Percentiles rank a stretch among this genome's conserved stretches.
phyloP scores from a whole-genome alignment of 64 coral and sea anemone genomes.

The Dendrophyllia cribrosa region DNA sequence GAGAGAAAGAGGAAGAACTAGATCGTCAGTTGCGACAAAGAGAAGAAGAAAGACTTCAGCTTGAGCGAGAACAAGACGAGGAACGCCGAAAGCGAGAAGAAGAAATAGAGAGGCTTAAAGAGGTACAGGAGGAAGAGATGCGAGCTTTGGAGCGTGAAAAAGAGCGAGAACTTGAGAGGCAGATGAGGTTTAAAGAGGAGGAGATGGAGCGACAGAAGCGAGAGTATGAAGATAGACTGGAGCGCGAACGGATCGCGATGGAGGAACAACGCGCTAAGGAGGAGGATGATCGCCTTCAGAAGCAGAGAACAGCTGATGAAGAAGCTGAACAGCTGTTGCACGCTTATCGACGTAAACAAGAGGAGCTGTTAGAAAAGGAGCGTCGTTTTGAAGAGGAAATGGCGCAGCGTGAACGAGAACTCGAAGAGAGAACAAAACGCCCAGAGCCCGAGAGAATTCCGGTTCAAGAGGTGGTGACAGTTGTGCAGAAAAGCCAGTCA shows the following conservation, averaged over 20 bases:
- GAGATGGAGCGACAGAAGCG: constrained; percentile 36
- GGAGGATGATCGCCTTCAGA: constrained; percentile 59
- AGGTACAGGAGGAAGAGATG: constrained; percentile 42
- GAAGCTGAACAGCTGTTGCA: constrained; percentile 87
- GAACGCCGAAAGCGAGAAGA: constrained; percentile 81
- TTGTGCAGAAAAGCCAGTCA: constrained; percentile 17
- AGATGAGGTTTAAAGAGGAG: constrained; percentile 62
- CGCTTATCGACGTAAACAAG: constrained; percentile 90
- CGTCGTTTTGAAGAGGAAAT: constrained; percentile 92
- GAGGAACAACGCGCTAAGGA: constrained; percentile 56
- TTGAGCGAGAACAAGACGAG: constrained; percentile 66
- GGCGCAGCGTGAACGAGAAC: constrained; percentile 76
- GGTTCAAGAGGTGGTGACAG: constrained; percentile 18
- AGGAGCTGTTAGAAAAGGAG: constrained; percentile 90
- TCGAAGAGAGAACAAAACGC: constrained; percentile 46
- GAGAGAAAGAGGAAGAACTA: constrained; percentile 85
- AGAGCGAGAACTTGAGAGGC: constrained; percentile 67
- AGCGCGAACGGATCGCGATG: constrained; percentile 15
- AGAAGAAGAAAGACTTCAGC: constrained; percentile 71
- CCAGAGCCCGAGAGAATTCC: constrained; percentile 21
- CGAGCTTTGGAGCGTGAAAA: constrained; percentile 60
- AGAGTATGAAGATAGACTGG: constrained; percentile 33
- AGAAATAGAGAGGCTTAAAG: constrained; percentile 62
- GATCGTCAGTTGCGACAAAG: constrained; percentile 81
- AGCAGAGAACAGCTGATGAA: constrained; percentile 70